phyloP scores from a whole-genome alignment of 2,113 vertebrate species.

The Neodon shergylaensis region DNA sequence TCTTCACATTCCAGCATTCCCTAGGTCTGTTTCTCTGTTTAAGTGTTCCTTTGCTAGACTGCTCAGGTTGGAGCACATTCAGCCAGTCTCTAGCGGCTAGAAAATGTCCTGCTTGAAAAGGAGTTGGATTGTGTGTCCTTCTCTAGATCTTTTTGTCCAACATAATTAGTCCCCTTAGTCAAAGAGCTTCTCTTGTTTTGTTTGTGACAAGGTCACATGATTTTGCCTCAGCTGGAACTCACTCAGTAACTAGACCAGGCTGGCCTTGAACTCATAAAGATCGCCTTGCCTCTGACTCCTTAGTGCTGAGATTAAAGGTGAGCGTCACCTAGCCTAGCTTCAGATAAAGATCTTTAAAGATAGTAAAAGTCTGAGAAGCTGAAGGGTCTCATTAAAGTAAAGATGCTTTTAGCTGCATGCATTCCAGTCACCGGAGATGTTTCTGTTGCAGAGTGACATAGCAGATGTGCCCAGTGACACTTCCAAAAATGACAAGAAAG shows the following conservation, averaged over 20 bases:
- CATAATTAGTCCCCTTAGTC: neutral
- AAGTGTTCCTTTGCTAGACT: neutral
- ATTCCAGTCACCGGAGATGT: neutral
- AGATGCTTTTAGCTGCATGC: too few relatives aligned
- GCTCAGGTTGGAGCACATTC: neutral
- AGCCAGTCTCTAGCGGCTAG: neutral
- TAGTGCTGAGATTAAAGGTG: neutral
- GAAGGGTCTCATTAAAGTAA: neutral
- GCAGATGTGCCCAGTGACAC: constrained; percentile 97
- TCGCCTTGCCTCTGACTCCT: neutral
- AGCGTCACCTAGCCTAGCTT: neutral
- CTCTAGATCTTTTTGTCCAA: neutral
- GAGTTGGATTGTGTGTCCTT: neutral
- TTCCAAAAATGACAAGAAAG: constrained; percentile 96
- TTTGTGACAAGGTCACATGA: neutral
- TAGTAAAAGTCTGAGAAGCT: neutral
- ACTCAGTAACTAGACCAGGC: neutral
- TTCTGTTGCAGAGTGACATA: constrained; percentile 94
- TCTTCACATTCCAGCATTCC: neutral
- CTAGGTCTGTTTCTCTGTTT: neutral
- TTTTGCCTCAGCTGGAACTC: neutral
- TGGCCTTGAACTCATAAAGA: neutral
- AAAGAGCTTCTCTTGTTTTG: neutral
- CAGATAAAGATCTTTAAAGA: neutral
- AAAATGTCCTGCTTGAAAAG: neutral